Evolutionary conservation across 2,797 vertebrate species (phyloP).

Genomic region (Spinus pinus): DNA sequence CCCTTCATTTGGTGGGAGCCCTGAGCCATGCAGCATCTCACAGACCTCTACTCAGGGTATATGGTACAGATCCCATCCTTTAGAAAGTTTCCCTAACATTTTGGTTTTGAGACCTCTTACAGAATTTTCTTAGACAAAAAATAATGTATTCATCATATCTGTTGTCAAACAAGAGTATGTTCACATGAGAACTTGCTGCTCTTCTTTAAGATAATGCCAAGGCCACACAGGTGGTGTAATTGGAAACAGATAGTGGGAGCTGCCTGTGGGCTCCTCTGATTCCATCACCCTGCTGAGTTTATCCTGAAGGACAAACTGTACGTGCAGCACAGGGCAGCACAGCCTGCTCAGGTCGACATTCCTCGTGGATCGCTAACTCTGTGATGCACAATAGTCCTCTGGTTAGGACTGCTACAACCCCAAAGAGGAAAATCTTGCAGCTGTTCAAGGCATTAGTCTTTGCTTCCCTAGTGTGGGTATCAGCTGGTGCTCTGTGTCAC

Average conservation of each 20-base stretch:
- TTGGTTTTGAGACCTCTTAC: not conserved
- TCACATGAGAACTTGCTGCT: not conserved
- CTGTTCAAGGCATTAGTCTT: not conserved
- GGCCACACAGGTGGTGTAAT: not conserved
- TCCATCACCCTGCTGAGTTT: not conserved
- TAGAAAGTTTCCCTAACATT: not conserved
- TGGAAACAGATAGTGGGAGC: not conserved
- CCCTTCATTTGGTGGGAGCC: not conserved
- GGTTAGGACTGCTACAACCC: not conserved
- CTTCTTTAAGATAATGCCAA: not conserved
- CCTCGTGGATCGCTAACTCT: accelerated
- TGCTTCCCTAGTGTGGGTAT: not conserved
- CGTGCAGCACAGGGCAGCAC: not conserved
- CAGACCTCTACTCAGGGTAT: not conserved
- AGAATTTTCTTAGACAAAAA: not conserved
- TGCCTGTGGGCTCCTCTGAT: not conserved
- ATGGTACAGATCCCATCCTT: accelerated
- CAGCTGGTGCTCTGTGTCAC: not conserved
- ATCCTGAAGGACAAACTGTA: not conserved
- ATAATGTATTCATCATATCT: not conserved
- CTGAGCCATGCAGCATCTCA: not conserved
- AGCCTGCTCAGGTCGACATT: not conserved
- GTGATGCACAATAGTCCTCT: not conserved
- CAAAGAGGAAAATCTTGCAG: not conserved
- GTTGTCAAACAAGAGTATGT: not conserved